A percentile compares a stretch with the other conserved stretches of the same genome.
Evolutionary conservation across 2,888 invertebrate genomes (phyloP).

Genomic region (Drosophila macrospina): DNA sequence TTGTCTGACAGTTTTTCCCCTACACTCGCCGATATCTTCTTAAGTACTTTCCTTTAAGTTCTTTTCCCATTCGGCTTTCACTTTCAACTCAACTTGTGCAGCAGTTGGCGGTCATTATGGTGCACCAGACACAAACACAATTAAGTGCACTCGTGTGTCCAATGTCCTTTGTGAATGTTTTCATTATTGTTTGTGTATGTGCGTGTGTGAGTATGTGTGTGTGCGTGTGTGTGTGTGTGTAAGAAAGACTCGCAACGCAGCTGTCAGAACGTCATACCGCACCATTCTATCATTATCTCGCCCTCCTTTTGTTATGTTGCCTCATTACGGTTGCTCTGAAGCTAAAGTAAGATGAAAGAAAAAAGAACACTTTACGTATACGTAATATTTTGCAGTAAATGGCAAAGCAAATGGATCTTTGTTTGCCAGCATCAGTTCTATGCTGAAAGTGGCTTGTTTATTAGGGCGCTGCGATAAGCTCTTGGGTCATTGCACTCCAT

Average conservation of each 20-base stretch:
- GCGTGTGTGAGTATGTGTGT: slow-evolving; percentile 3
- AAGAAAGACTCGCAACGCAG: slow-evolving; percentile 54
- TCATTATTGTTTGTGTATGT: slow-evolving; percentile 15
- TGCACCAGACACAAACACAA: slow-evolving; percentile 60
- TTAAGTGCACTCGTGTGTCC: slow-evolving; percentile 65
- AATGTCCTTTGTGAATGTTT: slow-evolving; percentile 49
- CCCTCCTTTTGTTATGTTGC: slow-evolving; percentile 27
- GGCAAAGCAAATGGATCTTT: slow-evolving; percentile 69
- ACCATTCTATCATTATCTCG: slow-evolving; percentile 32
- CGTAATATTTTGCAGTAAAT: slow-evolving; percentile 65
- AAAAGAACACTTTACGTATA: slow-evolving; percentile 58
- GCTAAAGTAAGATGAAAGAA: slow-evolving; percentile 20
- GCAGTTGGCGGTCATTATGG: slow-evolving; percentile 40
- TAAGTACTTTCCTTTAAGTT: slow-evolving; percentile 30
- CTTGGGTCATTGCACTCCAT: slow-evolving; percentile 58
- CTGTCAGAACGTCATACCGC: slow-evolving; percentile 46
- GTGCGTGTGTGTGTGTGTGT: slow-evolving; percentile 17
- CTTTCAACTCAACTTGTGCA: slow-evolving; percentile 35
- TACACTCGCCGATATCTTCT: slow-evolving; percentile 13
- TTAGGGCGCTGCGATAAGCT: slow-evolving; percentile 61
- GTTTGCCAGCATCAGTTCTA: slow-evolving; percentile 58
- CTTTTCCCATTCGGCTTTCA: slow-evolving; percentile 22
- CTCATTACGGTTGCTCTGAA: slow-evolving; percentile 41
- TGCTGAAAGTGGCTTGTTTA: slow-evolving; percentile 66
- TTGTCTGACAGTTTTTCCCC: neutral